These are phyloP conservation scores for Thaleichthys pacificus DNA, from an alignment of 2,797 vertebrate species.

Conservation along the genomic window DNA sequence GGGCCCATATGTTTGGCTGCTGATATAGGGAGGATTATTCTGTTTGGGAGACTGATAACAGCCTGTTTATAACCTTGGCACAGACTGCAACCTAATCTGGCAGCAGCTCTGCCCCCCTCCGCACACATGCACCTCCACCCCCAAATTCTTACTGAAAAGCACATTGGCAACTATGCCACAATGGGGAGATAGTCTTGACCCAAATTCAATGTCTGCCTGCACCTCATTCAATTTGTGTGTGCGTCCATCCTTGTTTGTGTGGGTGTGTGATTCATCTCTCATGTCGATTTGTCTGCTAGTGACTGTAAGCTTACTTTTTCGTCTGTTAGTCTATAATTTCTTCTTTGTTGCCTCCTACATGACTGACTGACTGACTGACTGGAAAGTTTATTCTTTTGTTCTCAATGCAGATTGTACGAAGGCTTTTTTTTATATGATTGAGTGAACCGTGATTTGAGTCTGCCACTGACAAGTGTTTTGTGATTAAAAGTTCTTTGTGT, in stretches of 20 bases:
- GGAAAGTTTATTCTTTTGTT: slow-evolving; percentile 65
- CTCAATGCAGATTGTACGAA: slow-evolving; percentile 40
- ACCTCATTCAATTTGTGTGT: slow-evolving; percentile 6
- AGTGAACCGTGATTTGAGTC: slow-evolving; percentile 57
- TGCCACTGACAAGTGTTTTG: slow-evolving; percentile 57
- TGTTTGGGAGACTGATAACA: slow-evolving; percentile 96
- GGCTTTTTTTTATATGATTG: slow-evolving; percentile 53
- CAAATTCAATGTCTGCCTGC: slow-evolving; percentile 43
- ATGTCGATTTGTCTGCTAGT: not conserved
- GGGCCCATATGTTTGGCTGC: slow-evolving; percentile 97
- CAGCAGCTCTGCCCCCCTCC: slow-evolving; percentile 90
- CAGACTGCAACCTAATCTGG: slow-evolving; percentile 94
- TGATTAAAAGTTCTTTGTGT: slow-evolving; percentile 62
- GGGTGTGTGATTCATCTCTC: not conserved
- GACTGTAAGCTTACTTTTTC: not conserved
- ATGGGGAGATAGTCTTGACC: slow-evolving; percentile 51
- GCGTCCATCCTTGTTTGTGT: not conserved
- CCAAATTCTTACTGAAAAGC: slow-evolving; percentile 60
- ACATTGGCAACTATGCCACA: slow-evolving; percentile 57
- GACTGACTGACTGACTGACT: slow-evolving; percentile 45
- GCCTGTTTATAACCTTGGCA: slow-evolving; percentile 99
- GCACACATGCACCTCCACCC: slow-evolving; percentile 8
- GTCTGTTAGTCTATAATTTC: not conserved
- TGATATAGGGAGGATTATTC: slow-evolving; percentile 99
- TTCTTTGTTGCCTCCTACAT: slow-evolving; percentile 7